These are phyloP conservation scores for Haemorhous mexicanus DNA, from an alignment of 2,113 vertebrate genomes.

Conservation along the genomic window DNA sequence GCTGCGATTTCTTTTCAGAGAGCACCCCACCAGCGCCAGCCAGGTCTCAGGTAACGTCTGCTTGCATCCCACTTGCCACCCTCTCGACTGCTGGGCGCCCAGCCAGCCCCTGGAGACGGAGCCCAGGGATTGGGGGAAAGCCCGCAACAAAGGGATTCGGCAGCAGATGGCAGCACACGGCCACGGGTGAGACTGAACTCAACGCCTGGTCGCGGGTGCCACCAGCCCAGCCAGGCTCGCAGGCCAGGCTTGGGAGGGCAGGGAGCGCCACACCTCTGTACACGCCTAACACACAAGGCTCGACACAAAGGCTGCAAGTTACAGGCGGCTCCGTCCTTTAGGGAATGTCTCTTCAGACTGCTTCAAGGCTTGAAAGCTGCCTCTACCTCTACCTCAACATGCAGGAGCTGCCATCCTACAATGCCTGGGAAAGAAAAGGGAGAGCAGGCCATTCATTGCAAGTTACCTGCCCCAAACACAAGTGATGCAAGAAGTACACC, in stretches of 20 bases:
- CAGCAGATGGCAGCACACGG: not conserved
- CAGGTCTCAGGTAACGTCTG: not conserved
- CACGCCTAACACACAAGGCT: not conserved
- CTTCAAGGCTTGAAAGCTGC: not conserved
- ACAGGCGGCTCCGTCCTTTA: not conserved
- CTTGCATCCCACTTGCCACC: not conserved
- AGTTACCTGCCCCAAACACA: not conserved
- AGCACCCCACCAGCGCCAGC: not conserved
- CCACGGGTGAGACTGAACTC: not conserved
- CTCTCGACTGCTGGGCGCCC: rapidly evolving
- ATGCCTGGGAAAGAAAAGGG: not conserved
- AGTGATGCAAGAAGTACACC: not conserved
- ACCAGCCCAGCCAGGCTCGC: not conserved
- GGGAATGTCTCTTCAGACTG: not conserved
- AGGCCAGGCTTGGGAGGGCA: not conserved
- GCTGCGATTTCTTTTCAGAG: not conserved
- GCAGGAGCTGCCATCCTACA: not conserved
- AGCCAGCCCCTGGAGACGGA: not conserved
- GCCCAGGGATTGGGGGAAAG: not conserved
- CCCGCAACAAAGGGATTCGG: not conserved
- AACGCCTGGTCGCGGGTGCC: rapidly evolving
- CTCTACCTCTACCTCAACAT: not conserved
- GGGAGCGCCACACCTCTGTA: not conserved
- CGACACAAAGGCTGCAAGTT: not conserved
- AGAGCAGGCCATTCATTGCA: not conserved